These are phyloP conservation scores for Perca schrenkii DNA, from an alignment of 2,113 vertebrate genomes.

Conservation along the genomic window DNA sequence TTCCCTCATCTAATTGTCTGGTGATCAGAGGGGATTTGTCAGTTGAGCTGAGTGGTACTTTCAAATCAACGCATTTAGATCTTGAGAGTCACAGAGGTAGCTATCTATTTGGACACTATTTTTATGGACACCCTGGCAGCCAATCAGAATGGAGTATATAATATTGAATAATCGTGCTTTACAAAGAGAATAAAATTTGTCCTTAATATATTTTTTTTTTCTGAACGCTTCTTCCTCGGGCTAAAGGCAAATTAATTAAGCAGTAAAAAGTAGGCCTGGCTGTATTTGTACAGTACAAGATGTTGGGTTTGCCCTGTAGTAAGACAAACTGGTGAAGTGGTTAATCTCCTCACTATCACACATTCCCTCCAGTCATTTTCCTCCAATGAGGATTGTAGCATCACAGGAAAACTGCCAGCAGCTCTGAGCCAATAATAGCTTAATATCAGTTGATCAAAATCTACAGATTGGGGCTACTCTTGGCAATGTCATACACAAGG, in stretches of 20 bases:
- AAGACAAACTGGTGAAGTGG: not conserved
- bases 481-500: not conserved
- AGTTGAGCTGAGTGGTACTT: not conserved
- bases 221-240: not conserved
- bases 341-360: conserved; percentile 18
- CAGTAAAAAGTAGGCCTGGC: not conserved
- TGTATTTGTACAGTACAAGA: conserved; percentile 18
- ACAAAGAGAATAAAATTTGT: not conserved
- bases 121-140: too few relatives aligned
- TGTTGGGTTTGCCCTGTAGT: conserved; percentile 18
- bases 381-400: not conserved
- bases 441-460: not conserved
- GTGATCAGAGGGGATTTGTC: conserved; percentile 17
- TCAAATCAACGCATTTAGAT: conserved; percentile 13
- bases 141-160: too few relatives aligned
- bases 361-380: not conserved
- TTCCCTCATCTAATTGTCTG: conserved; percentile 27
- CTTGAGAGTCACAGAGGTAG: not conserved
- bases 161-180: not conserved
- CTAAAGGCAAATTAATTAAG: not conserved
- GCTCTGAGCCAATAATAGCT: not conserved
- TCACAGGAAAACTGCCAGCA: not conserved
- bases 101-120: not conserved
- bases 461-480: not conserved
- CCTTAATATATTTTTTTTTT: not conserved